Evolutionary conservation across 2,797 vertebrate genomes (phyloP), one percentile per base, ranked within the genome.

Genomic region (Arrhamphus sclerolepis): DNA sequence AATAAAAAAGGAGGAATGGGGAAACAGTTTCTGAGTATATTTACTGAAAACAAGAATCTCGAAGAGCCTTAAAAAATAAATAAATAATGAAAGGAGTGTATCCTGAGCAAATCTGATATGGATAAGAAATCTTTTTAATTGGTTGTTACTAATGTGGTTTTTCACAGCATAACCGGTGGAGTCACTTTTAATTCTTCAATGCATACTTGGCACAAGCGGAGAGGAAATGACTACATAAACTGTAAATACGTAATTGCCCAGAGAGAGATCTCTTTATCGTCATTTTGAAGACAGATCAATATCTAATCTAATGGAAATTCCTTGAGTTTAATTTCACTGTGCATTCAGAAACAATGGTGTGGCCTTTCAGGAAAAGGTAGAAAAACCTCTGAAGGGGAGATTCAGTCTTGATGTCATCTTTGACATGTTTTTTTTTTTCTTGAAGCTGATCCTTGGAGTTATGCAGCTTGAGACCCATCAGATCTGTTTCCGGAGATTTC

Each of bases 351-450:
- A 59, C 43, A 39, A 26, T 52, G 18, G 34, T 67, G 49, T 74
- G 67, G 80, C 62, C 72, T 83, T 78, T 71, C 68, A 75, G 85
- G 70, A 68, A 68, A 75, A 66, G 62, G 17, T 18, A 71, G 61
- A 47, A 77, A 76, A 77, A 29, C 64, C 81, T 84, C 78, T 78
- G 57, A 78, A 31, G 53, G 55, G 66, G 70, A 60, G 74, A 84
- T 66, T 79, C 38, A 11, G 41, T 77, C 84, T 89, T 87, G 83
- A 88, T 87, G 83, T 87, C 57, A 70, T 62, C 51, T 53, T 72
- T 88, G 83, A 87, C 84, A 75, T 72, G 62, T 72, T 69, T 65
- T 72, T 43, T 67, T 55, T 74, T 66, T 72, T 82, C 80, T 85
- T 65, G 79, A 77, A 81, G 78, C 77, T 79, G 85, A 78, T 83